A percentile compares a stretch with the other conserved stretches of the same genome.
phyloP scores from a whole-genome alignment of 1,140 invertebrate genomes.

The Hyposmocoma kahamanoa region DNA sequence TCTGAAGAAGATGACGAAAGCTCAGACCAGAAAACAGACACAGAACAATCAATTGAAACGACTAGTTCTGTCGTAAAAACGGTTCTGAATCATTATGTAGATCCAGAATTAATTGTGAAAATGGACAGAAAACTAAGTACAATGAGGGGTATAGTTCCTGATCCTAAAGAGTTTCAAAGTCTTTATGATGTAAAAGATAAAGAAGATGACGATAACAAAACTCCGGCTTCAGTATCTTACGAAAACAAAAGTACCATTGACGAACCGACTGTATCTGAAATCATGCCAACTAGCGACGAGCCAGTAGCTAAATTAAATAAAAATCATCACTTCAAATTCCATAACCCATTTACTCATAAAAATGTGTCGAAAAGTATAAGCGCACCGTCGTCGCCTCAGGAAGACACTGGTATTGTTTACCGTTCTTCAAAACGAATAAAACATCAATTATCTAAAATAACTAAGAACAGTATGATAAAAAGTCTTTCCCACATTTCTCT shows the following conservation, averaged over 20 bases:
- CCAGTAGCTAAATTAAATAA: constrained; percentile 32
- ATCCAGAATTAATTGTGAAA: constrained; percentile 48
- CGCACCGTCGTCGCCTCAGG: constrained; percentile 55
- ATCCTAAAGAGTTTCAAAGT: constrained; percentile 32
- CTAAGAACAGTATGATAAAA: constrained; percentile 63
- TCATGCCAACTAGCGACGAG: no score
- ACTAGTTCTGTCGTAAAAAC: constrained; percentile 74
- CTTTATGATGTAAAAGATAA: no score
- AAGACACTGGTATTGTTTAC: constrained; percentile 57
- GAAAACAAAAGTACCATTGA: no score
- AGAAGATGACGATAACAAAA: no score
- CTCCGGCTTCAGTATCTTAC: no score
- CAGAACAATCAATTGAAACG: constrained; percentile 61
- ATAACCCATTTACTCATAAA: constrained; percentile 57
- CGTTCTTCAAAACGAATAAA: constrained; percentile 59
- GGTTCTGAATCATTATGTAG: constrained; percentile 56
- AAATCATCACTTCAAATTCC: constrained; percentile 48
- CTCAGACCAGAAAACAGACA: constrained; percentile 51
- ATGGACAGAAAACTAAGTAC: constrained; percentile 57
- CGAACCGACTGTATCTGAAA: no score
- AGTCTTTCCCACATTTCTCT: constrained; percentile 64
- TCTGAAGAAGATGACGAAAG: constrained; percentile 70
- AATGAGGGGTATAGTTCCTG: constrained; percentile 28
- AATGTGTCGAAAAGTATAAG: constrained; percentile 55
- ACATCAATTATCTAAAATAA: constrained; percentile 53